Percentiles rank a stretch among this genome's conserved stretches.
phyloP scores from a whole-genome alignment of 1,140 invertebrate species.

The Belonocnema kinseyi region DNA sequence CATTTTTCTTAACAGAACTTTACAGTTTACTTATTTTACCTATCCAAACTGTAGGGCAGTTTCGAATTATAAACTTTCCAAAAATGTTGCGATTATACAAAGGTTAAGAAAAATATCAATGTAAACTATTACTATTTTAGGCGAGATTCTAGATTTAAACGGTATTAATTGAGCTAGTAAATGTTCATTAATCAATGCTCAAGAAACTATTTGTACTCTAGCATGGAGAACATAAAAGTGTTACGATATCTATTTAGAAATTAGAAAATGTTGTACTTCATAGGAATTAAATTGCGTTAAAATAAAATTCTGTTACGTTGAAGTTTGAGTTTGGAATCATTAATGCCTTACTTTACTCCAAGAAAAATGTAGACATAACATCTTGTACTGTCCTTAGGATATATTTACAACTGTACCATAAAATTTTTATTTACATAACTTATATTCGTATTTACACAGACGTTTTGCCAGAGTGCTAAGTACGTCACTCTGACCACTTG shows the following conservation, averaged over 20 bases:
- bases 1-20: neutral
- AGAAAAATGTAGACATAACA: neutral
- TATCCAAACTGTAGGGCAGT: neutral
- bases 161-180: neutral
- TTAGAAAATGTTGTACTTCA: slow-evolving; percentile 23
- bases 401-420: slow-evolving; percentile 1
- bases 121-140: neutral
- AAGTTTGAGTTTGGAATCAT: neutral
- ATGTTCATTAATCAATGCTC: slow-evolving; percentile 1
- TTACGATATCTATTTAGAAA: neutral
- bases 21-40: neutral
- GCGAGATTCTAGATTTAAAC: neutral
- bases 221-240: neutral
- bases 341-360: neutral
- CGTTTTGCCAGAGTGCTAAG: neutral
- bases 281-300: neutral
- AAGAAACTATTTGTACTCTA: neutral
- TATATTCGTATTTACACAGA: neutral
- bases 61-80: neutral
- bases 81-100: slow-evolving; percentile 18
- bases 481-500: slow-evolving; percentile 80
- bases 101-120: neutral
- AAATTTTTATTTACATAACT: neutral
- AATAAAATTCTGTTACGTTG: neutral
- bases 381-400: neutral